These are phyloP conservation scores for Drosophila lacicola DNA, from an alignment of 2,888 invertebrate genomes.

Conservation along the genomic window DNA sequence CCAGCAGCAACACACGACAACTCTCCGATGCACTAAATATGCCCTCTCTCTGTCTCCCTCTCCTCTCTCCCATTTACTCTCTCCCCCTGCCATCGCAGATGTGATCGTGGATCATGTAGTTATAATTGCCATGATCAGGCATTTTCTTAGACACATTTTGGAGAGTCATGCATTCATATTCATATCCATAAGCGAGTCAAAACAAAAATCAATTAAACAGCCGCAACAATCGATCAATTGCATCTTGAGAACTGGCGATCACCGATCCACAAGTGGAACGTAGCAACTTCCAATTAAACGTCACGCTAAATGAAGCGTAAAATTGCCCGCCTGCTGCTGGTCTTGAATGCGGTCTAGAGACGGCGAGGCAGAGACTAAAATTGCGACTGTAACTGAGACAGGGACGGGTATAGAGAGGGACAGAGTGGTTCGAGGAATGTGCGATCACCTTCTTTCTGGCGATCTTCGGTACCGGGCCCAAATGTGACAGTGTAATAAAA, in stretches of 20 bases:
- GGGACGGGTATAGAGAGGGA: constrained; percentile 9
- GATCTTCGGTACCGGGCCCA: constrained; percentile 43
- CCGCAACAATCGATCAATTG: constrained; percentile 73
- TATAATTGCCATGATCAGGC: constrained; percentile 70
- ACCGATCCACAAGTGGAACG: constrained; percentile 38
- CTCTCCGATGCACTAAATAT: constrained; percentile 9
- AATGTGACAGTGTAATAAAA: constrained; percentile 82
- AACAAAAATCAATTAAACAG: constrained; percentile 76
- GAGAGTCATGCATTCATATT: constrained; percentile 54
- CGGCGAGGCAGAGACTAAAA: constrained; percentile 12
- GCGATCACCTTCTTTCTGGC: constrained; percentile 60
- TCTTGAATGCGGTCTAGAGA: constrained; percentile 59
- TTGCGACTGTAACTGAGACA: constrained; percentile 9
- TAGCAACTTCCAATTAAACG: constrained; percentile 78
- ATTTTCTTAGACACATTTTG: constrained; percentile 34
- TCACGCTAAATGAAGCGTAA: constrained; percentile 82
- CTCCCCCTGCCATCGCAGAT: background rate
- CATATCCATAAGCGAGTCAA: constrained; percentile 56
- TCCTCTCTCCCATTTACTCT: background rate
- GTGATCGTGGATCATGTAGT: constrained; percentile 57
- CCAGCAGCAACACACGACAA: constrained; percentile 12
- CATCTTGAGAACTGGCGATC: constrained; percentile 35
- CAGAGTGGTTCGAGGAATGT: constrained; percentile 53
- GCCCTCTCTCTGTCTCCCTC: background rate
- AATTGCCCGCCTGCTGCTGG: constrained; percentile 80